A percentile compares a stretch with the other conserved stretches of the same genome.
Conservation (phyloP, 2,113 vertebrate genomes). For the Agelaius phoeniceus region DNA sequence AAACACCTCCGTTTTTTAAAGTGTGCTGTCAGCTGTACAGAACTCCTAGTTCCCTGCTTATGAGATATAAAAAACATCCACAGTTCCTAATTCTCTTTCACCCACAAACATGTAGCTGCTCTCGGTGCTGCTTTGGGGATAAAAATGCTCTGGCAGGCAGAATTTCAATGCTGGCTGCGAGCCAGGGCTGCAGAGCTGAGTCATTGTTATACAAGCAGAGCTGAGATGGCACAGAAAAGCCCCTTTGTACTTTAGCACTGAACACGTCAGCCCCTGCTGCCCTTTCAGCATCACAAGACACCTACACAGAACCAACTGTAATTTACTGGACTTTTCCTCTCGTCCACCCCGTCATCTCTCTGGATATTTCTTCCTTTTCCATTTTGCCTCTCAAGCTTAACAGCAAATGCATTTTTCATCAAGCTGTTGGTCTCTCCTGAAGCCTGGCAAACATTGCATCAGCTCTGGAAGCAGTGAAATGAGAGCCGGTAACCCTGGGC, state of each 20-base stretch:
- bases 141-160: neutral
- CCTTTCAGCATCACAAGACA: neutral
- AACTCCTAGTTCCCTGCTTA: neutral
- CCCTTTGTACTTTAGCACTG: conserved; percentile 9
- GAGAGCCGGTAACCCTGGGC: neutral
- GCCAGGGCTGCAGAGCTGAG: conserved; percentile 63
- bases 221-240: neutral
- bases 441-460: neutral
- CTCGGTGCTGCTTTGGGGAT: neutral
- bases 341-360: neutral
- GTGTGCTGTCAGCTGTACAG: neutral
- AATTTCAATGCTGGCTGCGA: neutral
- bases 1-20: neutral
- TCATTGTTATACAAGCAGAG: conserved; percentile 44
- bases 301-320: neutral
- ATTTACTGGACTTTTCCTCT: conserved; percentile 11
- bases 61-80: neutral
- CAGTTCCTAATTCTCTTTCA: neutral
- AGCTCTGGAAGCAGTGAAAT: neutral
- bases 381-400: neutral
- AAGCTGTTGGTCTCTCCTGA: neutral
- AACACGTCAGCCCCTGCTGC: neutral
- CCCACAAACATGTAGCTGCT: neutral
- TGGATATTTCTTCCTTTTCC: neutral
- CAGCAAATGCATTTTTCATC: neutral